Base-by-base conservation (phyloP, 2,797 vertebrate genomes). In the Hylomyscus alleni region DNA sequence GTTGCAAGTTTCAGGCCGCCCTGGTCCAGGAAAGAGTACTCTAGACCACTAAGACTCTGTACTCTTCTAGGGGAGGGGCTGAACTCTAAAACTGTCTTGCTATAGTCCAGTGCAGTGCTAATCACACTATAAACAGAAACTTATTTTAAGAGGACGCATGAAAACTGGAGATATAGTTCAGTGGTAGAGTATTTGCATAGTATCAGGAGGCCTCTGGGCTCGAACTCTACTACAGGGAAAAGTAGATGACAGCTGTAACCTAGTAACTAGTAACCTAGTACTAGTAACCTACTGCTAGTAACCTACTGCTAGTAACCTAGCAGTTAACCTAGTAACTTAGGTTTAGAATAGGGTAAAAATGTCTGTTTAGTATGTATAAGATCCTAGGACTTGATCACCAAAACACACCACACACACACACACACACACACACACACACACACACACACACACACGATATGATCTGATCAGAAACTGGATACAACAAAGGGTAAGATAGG, bases 401-500 rank as follows among this genome's bases (percentile, higher is more conserved):
- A 84, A 3, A 65, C 58, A 84, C 82, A 84, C 15, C n/a, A 44
- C 58, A 65, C 58, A 20, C 58, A 44, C 37, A 83, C 58, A 62
- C 58, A 31, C 81, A 62, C 56, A 17, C 56, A 62, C 80, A 62
- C 56, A 62, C 80, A 52, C 44, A 80, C 50, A 56, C 31, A 17
- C 52, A 52, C 52, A 52, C 52, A 52, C 52, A 52, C 52, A 54
- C 50, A 50, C 50, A 17, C 2, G 52, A 44, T 2, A 9, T 80
- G 11, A 56, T 81, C 50, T 76, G 26, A 89, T 54, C 34, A 92
- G 91, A 97, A 84, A 52, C 76, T 78, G 37, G 29, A 34, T 50
- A 24, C 40, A 26, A 6, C 17, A 15, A 54, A 67, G 44, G 54
- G 1, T 72, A 72, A 86, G 34, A 52, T 44, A 52, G 54, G n/a